A percentile compares a stretch with the other conserved stretches of the same genome.
phyloP scores from a whole-genome alignment of 30 jellyfish, hydroid and myxozoan species.

The Hydractinia symbiolongicarpus region DNA sequence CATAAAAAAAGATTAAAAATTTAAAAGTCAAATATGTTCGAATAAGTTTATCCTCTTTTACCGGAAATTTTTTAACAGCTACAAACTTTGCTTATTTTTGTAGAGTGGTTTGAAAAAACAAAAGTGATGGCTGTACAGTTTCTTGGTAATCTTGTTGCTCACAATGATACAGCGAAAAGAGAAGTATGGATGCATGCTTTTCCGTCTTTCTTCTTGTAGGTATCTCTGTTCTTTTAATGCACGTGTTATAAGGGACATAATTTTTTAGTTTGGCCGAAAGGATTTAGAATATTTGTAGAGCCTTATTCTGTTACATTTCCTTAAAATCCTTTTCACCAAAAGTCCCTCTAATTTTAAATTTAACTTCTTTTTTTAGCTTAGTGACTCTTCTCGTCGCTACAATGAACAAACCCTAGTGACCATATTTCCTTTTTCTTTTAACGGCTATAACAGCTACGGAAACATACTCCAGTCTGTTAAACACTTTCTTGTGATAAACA shows the following conservation, averaged over 20 bases:
- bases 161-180: constrained; percentile 32
- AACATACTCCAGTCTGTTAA: too few relatives aligned
- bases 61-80: not conserved
- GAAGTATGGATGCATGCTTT: constrained; percentile 43
- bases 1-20: too few relatives aligned
- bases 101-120: constrained; percentile 11
- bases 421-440: too few relatives aligned
- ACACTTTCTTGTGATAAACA: too few relatives aligned
- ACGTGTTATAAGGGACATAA: not conserved
- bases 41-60: too few relatives aligned
- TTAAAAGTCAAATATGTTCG: too few relatives aligned
- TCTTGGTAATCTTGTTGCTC: constrained; percentile 51
- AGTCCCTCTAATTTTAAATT: too few relatives aligned
- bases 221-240: not conserved
- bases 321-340: not conserved
- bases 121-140: constrained; percentile 40
- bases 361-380: too few relatives aligned
- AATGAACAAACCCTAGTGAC: too few relatives aligned
- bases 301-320: not conserved
- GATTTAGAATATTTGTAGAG: not conserved
- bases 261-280: not conserved
- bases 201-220: constrained; percentile 34
- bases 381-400: too few relatives aligned
- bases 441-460: too few relatives aligned
- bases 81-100: not conserved